Evolutionary conservation across 2,797 vertebrate genomes (phyloP).

Genomic region (Dendrocincla fuliginosa): DNA sequence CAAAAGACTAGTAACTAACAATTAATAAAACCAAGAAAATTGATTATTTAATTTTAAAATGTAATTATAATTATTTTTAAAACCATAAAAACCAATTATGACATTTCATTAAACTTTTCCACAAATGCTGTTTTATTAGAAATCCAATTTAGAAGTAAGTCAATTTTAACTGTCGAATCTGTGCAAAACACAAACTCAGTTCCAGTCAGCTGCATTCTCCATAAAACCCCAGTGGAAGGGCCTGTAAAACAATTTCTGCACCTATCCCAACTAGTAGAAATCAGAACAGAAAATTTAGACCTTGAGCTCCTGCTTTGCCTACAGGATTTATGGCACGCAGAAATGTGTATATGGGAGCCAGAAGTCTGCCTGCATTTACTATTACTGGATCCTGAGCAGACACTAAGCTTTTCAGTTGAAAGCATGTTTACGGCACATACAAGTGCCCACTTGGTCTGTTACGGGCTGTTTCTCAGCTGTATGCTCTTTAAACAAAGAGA

Average conservation of each 20-base stretch:
- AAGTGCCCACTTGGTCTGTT: background rate
- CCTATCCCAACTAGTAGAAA: background rate
- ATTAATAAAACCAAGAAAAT: background rate
- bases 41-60: background rate
- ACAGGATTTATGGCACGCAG: background rate
- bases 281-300: background rate
- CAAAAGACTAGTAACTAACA: background rate
- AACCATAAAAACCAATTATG: background rate
- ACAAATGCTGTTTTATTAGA: background rate
- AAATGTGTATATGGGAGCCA: background rate
- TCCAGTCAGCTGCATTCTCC: background rate
- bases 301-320: background rate
- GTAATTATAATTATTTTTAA: background rate
- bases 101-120: background rate
- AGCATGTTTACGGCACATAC: background rate
- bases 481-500: background rate
- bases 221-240: background rate
- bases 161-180: background rate
- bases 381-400: background rate
- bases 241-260: background rate
- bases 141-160: background rate
- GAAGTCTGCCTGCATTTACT: constrained; percentile 4
- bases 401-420: background rate
- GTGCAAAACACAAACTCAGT: background rate
- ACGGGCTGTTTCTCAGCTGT: background rate